Evolutionary conservation across 2,113 vertebrate species (phyloP).

Genomic region (Calypte anna): DNA sequence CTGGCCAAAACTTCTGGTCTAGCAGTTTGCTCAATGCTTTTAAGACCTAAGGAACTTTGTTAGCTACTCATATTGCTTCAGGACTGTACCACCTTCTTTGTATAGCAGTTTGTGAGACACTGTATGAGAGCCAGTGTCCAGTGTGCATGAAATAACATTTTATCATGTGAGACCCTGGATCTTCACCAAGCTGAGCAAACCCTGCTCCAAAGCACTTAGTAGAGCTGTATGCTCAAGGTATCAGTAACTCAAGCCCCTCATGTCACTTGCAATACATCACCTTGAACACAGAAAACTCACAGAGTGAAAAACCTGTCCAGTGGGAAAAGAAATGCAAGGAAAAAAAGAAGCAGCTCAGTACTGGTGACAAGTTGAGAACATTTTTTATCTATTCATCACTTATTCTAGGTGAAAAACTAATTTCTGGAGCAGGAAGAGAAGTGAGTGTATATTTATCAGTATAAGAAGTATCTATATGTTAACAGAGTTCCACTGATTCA

Average conservation of each 20-base stretch:
- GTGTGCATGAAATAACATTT: background rate
- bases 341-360: background rate
- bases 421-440: background rate
- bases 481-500: background rate
- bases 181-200: background rate
- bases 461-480: background rate
- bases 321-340: background rate
- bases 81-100: background rate
- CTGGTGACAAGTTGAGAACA: background rate
- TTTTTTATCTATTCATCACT: background rate
- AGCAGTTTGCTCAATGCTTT: background rate
- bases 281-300: background rate
- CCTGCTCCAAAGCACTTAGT: background rate
- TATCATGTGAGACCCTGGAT: background rate
- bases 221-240: background rate
- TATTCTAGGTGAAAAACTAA: background rate
- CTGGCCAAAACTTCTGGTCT: background rate
- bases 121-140: background rate
- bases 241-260: rapidly evolving
- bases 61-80: background rate
- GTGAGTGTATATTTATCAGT: background rate
- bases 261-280: background rate
- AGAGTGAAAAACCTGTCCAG: background rate
- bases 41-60: background rate
- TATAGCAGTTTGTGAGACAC: background rate